Conservation (phyloP, 1,140 invertebrate species). For the Belonocnema kinseyi region DNA sequence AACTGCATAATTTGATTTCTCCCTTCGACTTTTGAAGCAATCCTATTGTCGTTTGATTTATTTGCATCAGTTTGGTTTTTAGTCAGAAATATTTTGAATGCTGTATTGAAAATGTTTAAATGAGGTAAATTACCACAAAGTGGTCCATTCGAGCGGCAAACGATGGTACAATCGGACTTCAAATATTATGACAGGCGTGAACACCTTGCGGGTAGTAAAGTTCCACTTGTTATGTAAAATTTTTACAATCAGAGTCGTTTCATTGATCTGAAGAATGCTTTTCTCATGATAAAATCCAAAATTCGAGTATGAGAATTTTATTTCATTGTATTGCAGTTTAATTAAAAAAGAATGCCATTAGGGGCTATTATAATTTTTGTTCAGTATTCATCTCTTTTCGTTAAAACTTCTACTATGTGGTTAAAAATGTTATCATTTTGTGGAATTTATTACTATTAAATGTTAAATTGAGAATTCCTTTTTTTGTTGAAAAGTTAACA, state of each 20-base stretch:
- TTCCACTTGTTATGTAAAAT: slow-evolving; percentile 14
- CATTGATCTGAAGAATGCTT: background rate
- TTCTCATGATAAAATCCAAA: background rate
- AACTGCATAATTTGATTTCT: slow-evolving; percentile 21
- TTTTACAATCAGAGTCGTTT: slow-evolving; percentile 15
- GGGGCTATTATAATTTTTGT: too few species aligned
- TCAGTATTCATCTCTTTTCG: too few species aligned
- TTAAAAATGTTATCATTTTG: too few species aligned
- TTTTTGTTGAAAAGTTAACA: too few species aligned
- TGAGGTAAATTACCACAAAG: slow-evolving; percentile 15
- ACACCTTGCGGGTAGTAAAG: slow-evolving; percentile 35
- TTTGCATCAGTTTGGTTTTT: background rate
- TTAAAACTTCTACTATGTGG: too few species aligned
- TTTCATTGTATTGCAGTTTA: background rate
- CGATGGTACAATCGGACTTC: slow-evolving; percentile 41
- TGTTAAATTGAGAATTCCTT: too few species aligned
- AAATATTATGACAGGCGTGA: slow-evolving; percentile 53
- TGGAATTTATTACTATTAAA: too few species aligned
- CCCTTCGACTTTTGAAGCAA: background rate
- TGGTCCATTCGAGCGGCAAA: slow-evolving; percentile 35
- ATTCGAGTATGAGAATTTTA: background rate
- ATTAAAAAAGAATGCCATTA: too few species aligned
- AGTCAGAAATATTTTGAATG: background rate
- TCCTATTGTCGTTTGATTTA: slow-evolving; percentile 19
- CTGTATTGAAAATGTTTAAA: background rate